Conservation (phyloP, 2,888 invertebrate species). For the Oligia latruncula region DNA sequence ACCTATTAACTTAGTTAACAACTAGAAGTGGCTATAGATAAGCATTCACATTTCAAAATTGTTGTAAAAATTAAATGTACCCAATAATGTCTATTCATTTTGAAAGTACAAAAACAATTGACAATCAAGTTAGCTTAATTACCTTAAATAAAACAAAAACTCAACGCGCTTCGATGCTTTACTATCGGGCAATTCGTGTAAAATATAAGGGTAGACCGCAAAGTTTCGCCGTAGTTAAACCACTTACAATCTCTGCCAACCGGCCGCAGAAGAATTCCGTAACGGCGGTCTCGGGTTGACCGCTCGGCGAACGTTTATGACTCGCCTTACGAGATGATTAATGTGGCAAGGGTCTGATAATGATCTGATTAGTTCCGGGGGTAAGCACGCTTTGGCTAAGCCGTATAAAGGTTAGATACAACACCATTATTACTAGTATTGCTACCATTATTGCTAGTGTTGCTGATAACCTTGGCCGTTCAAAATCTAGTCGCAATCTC, state of each 20-base stretch:
- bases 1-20: not conserved
- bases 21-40: not conserved
- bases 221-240: slow-evolving; percentile 74
- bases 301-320: slow-evolving; percentile 61
- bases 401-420: slow-evolving; percentile 31
- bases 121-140: too few species aligned
- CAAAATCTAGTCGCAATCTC: not conserved
- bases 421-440: slow-evolving; percentile 26
- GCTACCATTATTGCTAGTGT: not conserved
- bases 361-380: slow-evolving; percentile 61
- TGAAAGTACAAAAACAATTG: too few species aligned
- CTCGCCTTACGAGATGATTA: slow-evolving; percentile 60
- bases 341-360: slow-evolving; percentile 65
- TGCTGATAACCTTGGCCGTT: not conserved
- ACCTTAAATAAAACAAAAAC: slow-evolving; percentile 10
- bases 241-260: slow-evolving; percentile 69
- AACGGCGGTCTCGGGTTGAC: slow-evolving; percentile 42
- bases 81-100: not conserved
- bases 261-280: slow-evolving; percentile 74
- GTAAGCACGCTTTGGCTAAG: slow-evolving; percentile 34
- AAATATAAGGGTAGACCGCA: slow-evolving; percentile 76
- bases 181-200: slow-evolving; percentile 61
- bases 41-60: not conserved
- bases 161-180: slow-evolving; percentile 34
- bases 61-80: not conserved